These are phyloP conservation scores for Corythornis cristatus DNA, from an alignment of 2,113 vertebrate genomes.

Conservation along the genomic window DNA sequence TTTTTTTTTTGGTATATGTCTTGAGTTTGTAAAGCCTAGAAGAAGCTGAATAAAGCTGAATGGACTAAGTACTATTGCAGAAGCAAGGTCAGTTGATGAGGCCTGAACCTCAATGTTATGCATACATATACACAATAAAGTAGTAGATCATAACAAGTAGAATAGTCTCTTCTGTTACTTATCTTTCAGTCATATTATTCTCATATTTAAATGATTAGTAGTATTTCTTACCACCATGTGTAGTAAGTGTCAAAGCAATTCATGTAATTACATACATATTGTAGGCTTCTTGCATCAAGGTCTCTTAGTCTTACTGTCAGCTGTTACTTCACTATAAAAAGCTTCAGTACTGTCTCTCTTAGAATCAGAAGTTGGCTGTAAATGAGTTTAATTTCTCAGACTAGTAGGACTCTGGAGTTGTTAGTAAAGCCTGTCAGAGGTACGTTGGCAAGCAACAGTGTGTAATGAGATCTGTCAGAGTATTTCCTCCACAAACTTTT, in stretches of 20 bases:
- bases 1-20: not conserved
- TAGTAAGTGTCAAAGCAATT: not conserved
- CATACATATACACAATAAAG: not conserved
- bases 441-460: not conserved
- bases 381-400: constrained; percentile 29
- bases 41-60: not conserved
- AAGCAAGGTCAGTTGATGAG: not conserved
- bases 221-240: not conserved
- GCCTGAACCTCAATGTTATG: not conserved
- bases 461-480: constrained; percentile 34
- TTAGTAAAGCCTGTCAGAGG: constrained; percentile 32
- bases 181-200: not conserved
- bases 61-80: not conserved
- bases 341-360: not conserved
- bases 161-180: not conserved
- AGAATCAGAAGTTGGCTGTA: not conserved
- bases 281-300: not conserved
- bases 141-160: not conserved
- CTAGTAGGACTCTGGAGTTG: not conserved
- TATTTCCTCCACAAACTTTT: not conserved
- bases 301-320: constrained; percentile 4
- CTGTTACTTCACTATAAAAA: constrained; percentile 24
- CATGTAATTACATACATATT: not conserved
- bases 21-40: not conserved
- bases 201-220: not conserved